A percentile compares a stretch with the other conserved stretches of the same genome.
Conservation (phyloP, 2,888 invertebrate genomes). For the Perizoma affinitatum region DNA sequence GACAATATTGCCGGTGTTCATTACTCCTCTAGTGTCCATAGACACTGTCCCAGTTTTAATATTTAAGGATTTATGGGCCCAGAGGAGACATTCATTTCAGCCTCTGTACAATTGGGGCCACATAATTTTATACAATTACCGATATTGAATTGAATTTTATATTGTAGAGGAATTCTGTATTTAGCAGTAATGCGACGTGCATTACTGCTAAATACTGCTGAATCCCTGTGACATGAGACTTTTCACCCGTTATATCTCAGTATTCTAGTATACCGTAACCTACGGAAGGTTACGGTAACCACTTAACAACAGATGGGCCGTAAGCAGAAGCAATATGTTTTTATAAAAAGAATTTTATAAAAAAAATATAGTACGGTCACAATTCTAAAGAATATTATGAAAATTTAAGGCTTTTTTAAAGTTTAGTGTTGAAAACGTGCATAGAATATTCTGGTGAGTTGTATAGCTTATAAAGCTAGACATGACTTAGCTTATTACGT, state of each 20-base stretch:
- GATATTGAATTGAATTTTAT: conserved; percentile 49
- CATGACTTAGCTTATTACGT: too few species aligned
- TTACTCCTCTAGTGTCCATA: conserved; percentile 57
- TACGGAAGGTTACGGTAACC: too few species aligned
- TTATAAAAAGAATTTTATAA: too few species aligned
- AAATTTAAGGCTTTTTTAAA: background rate
- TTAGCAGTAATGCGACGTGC: too few species aligned
- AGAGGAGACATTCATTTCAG: conserved; percentile 71
- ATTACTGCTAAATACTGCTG: too few species aligned
- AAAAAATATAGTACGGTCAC: conserved; percentile 15
- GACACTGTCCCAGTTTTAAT: conserved; percentile 72
- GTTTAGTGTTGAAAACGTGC: background rate
- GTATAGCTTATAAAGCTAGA: too few species aligned
- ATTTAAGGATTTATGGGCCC: conserved; percentile 76
- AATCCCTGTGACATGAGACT: too few species aligned
- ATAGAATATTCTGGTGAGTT: too few species aligned
- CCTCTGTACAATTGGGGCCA: conserved; percentile 59
- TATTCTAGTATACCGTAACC: too few species aligned
- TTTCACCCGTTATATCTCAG: too few species aligned
- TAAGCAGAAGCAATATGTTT: too few species aligned
- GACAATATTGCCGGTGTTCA: conserved; percentile 53
- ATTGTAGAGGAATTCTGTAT: conserved; percentile 32
- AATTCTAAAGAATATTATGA: conserved; percentile 29
- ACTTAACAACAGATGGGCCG: too few species aligned
- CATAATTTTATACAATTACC: conserved; percentile 48